These are phyloP conservation scores for Lacerta bilineata DNA, from an alignment of 2,797 vertebrate species.

Conservation along the genomic window DNA sequence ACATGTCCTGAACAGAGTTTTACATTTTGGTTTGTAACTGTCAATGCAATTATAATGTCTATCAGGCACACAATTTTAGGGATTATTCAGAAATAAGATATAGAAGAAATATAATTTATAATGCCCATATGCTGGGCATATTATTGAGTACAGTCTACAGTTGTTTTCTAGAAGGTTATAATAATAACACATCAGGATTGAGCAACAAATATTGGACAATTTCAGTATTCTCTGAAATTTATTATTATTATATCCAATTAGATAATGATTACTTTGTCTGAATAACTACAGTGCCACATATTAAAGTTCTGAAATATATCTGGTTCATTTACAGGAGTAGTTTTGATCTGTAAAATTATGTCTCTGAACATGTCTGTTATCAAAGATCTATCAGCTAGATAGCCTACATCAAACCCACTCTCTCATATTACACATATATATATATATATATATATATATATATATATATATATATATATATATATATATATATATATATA, in stretches of 20 bases:
- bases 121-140: background rate
- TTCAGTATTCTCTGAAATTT: background rate
- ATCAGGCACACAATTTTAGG: background rate
- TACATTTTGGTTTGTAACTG: background rate
- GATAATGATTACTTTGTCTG: background rate
- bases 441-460: background rate
- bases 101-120: background rate
- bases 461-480: background rate
- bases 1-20: no score
- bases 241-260: constrained; percentile 1
- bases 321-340: background rate
- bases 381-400: constrained; percentile 1
- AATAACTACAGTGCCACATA: background rate
- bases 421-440: no score
- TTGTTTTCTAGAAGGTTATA: background rate
- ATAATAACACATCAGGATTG: background rate
- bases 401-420: constrained; percentile 1
- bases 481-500: background rate
- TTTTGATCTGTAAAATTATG: background rate
- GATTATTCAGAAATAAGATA: background rate
- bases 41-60: background rate
- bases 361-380: background rate
- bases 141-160: background rate
- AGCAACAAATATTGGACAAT: background rate
- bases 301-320: constrained; percentile 12